phyloP scores from a whole-genome alignment of 2,113 vertebrate genomes.

The Mobula hypostoma region DNA sequence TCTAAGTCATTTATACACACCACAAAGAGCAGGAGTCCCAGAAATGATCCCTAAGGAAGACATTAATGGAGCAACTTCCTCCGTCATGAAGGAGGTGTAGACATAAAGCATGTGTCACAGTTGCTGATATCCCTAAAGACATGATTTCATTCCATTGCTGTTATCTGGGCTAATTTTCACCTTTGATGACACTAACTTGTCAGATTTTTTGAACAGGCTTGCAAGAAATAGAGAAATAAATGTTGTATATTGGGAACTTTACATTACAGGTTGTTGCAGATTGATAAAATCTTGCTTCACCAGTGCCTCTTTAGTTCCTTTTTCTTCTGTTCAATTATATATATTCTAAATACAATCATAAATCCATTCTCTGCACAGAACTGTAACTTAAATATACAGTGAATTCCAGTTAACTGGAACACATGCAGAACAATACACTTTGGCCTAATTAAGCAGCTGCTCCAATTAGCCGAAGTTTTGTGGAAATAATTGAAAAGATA shows the following conservation, averaged over 20 bases:
- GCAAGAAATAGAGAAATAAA: background rate
- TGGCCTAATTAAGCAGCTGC: too few relatives aligned
- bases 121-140: background rate
- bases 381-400: background rate
- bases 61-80: background rate
- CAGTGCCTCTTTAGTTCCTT: background rate
- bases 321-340: background rate
- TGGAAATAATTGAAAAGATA: too few relatives aligned
- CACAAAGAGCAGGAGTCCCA: too few relatives aligned
- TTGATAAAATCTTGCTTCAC: background rate
- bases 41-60: too few relatives aligned
- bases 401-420: too few relatives aligned
- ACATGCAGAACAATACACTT: too few relatives aligned
- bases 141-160: background rate
- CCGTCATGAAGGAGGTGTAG: background rate
- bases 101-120: background rate
- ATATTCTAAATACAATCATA: background rate
- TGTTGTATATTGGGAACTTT: background rate
- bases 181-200: background rate
- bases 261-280: background rate
- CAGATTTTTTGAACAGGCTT: background rate
- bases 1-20: too few relatives aligned
- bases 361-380: background rate
- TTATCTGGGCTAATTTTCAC: background rate
- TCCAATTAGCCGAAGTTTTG: too few relatives aligned